A percentile compares a stretch with the other conserved stretches of the same genome.
phyloP scores from a whole-genome alignment of 2,113 vertebrate species.

The Halcyon senegalensis region DNA sequence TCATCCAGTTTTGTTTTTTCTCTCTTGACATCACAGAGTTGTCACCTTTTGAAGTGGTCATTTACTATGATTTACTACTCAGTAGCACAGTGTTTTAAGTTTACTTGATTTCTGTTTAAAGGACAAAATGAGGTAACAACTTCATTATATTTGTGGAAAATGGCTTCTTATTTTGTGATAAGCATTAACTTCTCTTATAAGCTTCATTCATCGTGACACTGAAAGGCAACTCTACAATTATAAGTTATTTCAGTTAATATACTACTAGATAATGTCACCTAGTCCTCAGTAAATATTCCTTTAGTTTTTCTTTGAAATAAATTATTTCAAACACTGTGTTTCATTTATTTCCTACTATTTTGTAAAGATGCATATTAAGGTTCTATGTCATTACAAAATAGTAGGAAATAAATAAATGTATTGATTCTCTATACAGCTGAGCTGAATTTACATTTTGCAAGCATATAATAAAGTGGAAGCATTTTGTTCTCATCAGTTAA shows the following conservation, averaged over 20 bases:
- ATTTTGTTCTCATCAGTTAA: slow-evolving; percentile 43
- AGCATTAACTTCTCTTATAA: neutral
- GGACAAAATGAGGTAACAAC: neutral
- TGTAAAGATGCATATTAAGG: neutral
- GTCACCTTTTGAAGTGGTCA: neutral
- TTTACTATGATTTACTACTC: neutral
- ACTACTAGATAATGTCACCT: neutral
- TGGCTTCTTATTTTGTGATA: neutral
- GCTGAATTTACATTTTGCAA: neutral
- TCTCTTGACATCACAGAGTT: neutral
- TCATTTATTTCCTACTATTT: neutral
- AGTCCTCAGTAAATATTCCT: neutral
- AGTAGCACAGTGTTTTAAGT: neutral
- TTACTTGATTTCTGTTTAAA: neutral
- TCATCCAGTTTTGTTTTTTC: neutral
- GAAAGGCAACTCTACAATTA: neutral
- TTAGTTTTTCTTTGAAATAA: neutral
- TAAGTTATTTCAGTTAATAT: neutral
- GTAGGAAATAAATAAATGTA: too few species aligned
- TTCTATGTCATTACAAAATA: too few species aligned
- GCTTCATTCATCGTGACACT: neutral
- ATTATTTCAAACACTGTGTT: neutral
- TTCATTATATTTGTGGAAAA: neutral
- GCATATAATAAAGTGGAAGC: slow-evolving; percentile 28
- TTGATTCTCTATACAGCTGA: neutral